These are phyloP conservation scores for Diabrotica virgifera DNA, from an alignment of 1,140 invertebrate genomes.

Conservation along the genomic window DNA sequence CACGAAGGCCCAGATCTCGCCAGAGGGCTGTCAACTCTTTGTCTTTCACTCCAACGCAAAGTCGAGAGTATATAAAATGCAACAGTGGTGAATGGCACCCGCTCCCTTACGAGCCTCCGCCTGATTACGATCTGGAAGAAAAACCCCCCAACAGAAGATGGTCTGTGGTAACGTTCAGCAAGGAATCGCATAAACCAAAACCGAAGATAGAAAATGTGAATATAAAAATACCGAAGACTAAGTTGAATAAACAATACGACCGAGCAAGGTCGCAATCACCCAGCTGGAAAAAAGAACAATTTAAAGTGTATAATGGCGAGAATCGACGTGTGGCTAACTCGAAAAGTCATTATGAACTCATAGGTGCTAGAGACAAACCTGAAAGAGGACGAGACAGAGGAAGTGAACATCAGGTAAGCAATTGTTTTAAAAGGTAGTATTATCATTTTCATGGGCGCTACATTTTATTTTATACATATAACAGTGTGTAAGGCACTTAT, in stretches of 20 bases:
- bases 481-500: no score
- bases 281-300: slow-evolving; percentile 39
- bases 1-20: slow-evolving; percentile 34
- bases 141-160: slow-evolving; percentile 35
- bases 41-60: slow-evolving; percentile 26
- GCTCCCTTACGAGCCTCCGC: slow-evolving; percentile 44
- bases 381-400: slow-evolving; percentile 38
- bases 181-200: slow-evolving; percentile 25
- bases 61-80: slow-evolving; percentile 40
- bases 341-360: slow-evolving; percentile 43
- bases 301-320: slow-evolving; percentile 30
- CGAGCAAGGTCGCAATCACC: slow-evolving; percentile 45
- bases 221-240: slow-evolving; percentile 46
- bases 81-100: slow-evolving; percentile 38
- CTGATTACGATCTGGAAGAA: slow-evolving; percentile 42
- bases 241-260: slow-evolving; percentile 34
- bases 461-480: not conserved
- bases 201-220: slow-evolving; percentile 34
- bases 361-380: slow-evolving; percentile 39
- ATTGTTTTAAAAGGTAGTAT: slow-evolving; percentile 16
- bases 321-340: slow-evolving; percentile 33
- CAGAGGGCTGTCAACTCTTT: slow-evolving; percentile 32
- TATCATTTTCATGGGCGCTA: slow-evolving; percentile 9
- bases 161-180: slow-evolving; percentile 37
- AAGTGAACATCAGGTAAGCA: slow-evolving; percentile 42